Conservation (phyloP, 2,113 vertebrate species). For the Micromys minutus region DNA sequence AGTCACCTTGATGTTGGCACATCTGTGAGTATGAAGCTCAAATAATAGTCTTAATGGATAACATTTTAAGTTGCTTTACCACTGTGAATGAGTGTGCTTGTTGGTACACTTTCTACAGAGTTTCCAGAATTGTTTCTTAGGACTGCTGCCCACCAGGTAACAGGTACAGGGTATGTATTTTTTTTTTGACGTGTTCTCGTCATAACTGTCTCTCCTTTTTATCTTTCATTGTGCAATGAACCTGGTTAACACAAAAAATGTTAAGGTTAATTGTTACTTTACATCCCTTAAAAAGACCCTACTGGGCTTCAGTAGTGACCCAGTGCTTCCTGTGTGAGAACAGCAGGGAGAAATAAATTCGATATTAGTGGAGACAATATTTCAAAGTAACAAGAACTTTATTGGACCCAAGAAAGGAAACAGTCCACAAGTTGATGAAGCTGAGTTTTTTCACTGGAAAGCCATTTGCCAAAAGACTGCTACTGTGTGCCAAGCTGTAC, state of each 20-base stretch:
- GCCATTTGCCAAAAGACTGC: neutral
- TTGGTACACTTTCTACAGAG: neutral
- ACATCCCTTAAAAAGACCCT: neutral
- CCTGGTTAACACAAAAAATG: neutral
- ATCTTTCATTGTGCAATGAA: neutral
- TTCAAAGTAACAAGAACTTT: neutral
- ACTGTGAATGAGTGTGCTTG: neutral
- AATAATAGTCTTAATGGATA: neutral
- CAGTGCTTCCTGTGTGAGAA: neutral
- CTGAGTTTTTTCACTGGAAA: neutral
- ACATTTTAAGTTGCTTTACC: conserved; percentile 15
- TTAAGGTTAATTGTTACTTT: conserved; percentile 50
- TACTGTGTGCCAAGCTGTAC: fast-evolving
- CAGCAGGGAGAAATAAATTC: neutral
- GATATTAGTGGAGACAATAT: neutral
- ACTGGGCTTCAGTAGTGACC: neutral
- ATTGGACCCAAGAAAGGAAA: conserved; percentile 7
- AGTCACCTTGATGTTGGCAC: neutral
- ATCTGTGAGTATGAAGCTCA: neutral
- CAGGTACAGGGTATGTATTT: fast-evolving
- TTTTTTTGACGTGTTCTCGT: fast-evolving
- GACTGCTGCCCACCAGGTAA: neutral
- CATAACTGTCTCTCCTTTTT: neutral
- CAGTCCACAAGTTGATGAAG: neutral
- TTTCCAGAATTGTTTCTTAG: neutral